Percentiles rank a stretch among this genome's conserved stretches.
Conservation (phyloP, 2,113 vertebrate genomes). For the Australoheros scitulus region DNA sequence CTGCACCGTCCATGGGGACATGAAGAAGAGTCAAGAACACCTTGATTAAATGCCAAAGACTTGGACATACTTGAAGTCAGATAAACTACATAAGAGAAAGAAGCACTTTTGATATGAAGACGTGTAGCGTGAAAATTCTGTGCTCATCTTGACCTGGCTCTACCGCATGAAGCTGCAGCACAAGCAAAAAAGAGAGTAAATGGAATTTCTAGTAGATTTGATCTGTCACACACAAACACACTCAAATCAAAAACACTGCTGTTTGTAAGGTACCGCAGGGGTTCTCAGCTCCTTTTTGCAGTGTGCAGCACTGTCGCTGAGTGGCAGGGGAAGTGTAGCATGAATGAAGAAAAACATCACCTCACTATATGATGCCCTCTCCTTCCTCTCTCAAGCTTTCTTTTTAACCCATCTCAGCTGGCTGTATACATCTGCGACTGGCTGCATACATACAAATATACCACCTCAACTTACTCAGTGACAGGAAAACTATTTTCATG, state of each 20-base stretch:
- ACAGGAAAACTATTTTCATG: background rate
- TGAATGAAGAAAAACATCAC: background rate
- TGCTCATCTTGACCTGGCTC: background rate
- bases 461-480: background rate
- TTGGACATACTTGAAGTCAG: constrained; percentile 22
- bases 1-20: background rate
- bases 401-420: background rate
- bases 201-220: background rate
- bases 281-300: background rate
- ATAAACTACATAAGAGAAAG: background rate
- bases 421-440: background rate
- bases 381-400: background rate
- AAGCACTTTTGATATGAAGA: background rate
- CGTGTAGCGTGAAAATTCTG: background rate
- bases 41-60: constrained; percentile 1
- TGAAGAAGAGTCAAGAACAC: background rate
- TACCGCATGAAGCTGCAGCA: background rate
- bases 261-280: background rate
- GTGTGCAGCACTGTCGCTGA: background rate
- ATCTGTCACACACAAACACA: background rate
- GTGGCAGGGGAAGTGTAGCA: background rate
- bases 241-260: background rate
- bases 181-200: background rate
- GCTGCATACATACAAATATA: background rate
- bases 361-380: background rate